phyloP scores from a whole-genome alignment of 2,797 vertebrate genomes.

The Semaprochilodus insignis region DNA sequence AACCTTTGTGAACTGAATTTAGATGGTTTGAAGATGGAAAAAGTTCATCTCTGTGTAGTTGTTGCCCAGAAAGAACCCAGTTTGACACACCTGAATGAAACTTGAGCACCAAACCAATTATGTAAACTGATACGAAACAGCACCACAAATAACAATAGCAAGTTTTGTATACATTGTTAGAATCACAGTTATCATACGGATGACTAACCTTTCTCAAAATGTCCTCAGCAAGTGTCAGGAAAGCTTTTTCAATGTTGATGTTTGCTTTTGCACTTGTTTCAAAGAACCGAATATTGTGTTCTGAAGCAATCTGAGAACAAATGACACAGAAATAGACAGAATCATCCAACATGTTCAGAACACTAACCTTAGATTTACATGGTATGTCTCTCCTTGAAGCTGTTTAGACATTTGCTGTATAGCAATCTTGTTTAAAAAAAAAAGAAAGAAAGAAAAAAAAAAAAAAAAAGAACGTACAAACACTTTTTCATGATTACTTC shows the following conservation, averaged over 20 bases:
- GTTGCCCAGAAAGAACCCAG: no score
- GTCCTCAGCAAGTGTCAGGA: conserved; percentile 89
- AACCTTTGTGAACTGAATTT: background rate
- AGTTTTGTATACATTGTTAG: background rate
- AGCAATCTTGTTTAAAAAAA: no score
- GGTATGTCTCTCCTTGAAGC: background rate
- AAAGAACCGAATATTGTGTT: conserved; percentile 89
- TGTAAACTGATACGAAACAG: background rate
- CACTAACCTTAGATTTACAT: background rate
- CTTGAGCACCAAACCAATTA: background rate
- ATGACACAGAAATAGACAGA: background rate
- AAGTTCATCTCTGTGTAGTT: no score
- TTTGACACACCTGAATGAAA: background rate
- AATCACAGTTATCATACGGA: background rate
- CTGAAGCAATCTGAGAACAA: conserved; percentile 80
- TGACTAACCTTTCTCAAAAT: conserved; percentile 86
- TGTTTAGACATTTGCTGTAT: background rate
- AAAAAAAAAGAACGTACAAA: background rate
- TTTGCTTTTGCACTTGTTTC: conserved; percentile 91
- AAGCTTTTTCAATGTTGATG: conserved; percentile 90
- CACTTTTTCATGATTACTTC: background rate
- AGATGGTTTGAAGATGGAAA: background rate
- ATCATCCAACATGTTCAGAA: background rate
- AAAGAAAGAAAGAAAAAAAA: no score
- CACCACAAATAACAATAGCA: no score